A percentile compares a stretch with the other conserved stretches of the same genome.
phyloP scores from a whole-genome alignment of 2,888 invertebrate species.

The Taphrorychus bicolor region DNA sequence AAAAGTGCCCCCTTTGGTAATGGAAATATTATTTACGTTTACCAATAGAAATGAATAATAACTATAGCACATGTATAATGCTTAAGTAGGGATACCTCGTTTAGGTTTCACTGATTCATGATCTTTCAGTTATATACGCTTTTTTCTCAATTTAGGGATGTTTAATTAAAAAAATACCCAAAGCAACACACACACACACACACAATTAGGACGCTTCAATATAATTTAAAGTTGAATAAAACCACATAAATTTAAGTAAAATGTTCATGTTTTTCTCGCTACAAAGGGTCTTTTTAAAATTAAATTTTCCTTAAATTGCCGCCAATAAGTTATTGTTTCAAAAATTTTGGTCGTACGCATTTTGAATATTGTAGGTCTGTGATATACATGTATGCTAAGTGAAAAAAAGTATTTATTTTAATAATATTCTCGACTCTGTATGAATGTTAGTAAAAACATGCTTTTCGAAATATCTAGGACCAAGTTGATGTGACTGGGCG shows the following conservation, averaged over 20 bases:
- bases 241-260: too few relatives aligned
- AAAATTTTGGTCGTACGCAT: conserved; percentile 38
- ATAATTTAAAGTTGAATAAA: too few relatives aligned
- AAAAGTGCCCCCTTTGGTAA: conserved; percentile 4
- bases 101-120: conserved; percentile 4
- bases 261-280: too few relatives aligned
- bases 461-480: conserved; percentile 55
- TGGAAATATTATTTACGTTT: background rate
- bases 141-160: too few relatives aligned
- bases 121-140: too few relatives aligned
- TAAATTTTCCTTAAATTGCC: too few relatives aligned
- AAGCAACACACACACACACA: too few relatives aligned
- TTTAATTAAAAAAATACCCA: too few relatives aligned
- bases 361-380: conserved; percentile 61
- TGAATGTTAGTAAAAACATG: conserved; percentile 50
- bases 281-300: too few relatives aligned
- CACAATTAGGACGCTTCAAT: too few relatives aligned
- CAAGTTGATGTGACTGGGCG: conserved; percentile 51
- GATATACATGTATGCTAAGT: conserved; percentile 60
- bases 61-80: conserved; percentile 8
- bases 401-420: conserved; percentile 52
- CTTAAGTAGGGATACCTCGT: background rate
- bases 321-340: background rate
- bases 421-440: conserved; percentile 48
- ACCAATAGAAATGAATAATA: too few relatives aligned